Evolutionary conservation across 1,140 invertebrate species (phyloP), one percentile per base, ranked within the genome.

Genomic region (Cardiocondyla obscurior): DNA sequence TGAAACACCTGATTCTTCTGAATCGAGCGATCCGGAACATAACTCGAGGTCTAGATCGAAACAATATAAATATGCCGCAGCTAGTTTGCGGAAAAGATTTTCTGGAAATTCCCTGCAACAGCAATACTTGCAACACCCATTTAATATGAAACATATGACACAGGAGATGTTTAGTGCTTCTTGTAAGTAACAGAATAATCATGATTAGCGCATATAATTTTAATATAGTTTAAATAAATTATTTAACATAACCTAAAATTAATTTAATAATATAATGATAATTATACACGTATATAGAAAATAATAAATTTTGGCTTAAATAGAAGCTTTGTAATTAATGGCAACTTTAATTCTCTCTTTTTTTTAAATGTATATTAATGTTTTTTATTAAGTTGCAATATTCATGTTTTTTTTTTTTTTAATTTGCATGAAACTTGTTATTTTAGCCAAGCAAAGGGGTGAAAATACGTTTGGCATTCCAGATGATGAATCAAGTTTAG

Each of bases 401-500:
- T 79, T 1, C 8, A 39, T 28, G 16, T 16, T 79, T 79, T 67
- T 8, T 6, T 16, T 79, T 79, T 67, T 8, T 6, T 53, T 83
- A 83, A 79, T 33, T 70, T 76, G 69, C 70, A 82, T 85, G 79
- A 57, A 73, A 84, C 39, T 85, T 89, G 53, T 84, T 53, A 83
- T 85, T 92, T 74, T 87, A 91, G 92, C 89, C n/a, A 94, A 93
- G 87, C 89, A 93, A 53, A 92, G 92, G 83, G 84, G 90, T 79
- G 93, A 94, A 33, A 92, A 91, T 85, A 91, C 87, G 22, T 94
- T 92, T 92, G 94, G 94, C 83, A 93, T 96, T 89, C 95, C 95
- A 85, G 96, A 96, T 88, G 96, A 96, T 82, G 96, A 96, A 86
- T 96, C 95, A 3, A 96, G 95, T 91, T 92, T 96, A 67, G 96